Evolutionary conservation across 2,888 invertebrate species (phyloP).

Genomic region (Epicampocera succincta): DNA sequence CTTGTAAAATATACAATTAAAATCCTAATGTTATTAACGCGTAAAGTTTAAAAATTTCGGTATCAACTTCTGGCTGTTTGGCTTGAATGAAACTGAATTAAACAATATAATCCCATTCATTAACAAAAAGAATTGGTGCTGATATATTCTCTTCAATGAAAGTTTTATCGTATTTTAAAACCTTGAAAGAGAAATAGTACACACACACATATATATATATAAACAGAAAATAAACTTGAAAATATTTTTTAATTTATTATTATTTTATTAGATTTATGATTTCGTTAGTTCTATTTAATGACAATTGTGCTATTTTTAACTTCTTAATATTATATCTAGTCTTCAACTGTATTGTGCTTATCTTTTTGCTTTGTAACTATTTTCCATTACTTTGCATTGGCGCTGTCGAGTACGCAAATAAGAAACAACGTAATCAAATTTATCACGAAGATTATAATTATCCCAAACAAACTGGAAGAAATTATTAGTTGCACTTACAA

Average conservation of each 20-base stretch:
- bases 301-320: slow-evolving; percentile 47
- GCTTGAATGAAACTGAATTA: neutral
- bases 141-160: slow-evolving; percentile 23
- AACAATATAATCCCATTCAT: slow-evolving; percentile 28
- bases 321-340: slow-evolving; percentile 50
- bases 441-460: too few relatives aligned
- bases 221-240: slow-evolving; percentile 5
- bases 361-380: slow-evolving; percentile 22
- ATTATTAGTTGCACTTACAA: too few relatives aligned
- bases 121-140: slow-evolving; percentile 38
- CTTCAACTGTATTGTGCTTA: slow-evolving; percentile 37
- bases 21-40: slow-evolving; percentile 4
- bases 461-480: too few relatives aligned
- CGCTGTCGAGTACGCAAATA: neutral
- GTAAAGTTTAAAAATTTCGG: slow-evolving; percentile 2
- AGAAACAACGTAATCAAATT: neutral
- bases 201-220: neutral
- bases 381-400: neutral
- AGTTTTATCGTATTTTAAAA: slow-evolving; percentile 17
- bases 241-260: slow-evolving; percentile 4
- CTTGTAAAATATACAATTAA: too few relatives aligned
- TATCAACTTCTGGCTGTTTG: neutral
- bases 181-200: slow-evolving; percentile 4
- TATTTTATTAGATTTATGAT: slow-evolving; percentile 11
- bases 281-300: slow-evolving; percentile 25